These are phyloP conservation scores for Platichthys flesus DNA, from an alignment of 2,113 vertebrate genomes.

Conservation along the genomic window DNA sequence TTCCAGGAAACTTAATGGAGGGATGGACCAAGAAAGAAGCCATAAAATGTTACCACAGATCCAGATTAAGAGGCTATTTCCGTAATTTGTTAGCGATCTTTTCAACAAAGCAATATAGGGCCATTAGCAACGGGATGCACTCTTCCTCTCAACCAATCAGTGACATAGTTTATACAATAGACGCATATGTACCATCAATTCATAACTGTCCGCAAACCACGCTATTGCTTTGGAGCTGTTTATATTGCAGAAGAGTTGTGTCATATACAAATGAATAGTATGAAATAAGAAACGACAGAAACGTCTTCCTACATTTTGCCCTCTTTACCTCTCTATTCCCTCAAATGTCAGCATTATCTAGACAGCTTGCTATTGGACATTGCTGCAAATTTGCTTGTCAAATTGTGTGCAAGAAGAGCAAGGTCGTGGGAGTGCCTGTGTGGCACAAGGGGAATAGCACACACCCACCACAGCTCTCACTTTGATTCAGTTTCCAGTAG, in stretches of 20 bases:
- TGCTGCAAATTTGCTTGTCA: constrained; percentile 31
- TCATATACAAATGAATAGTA: background rate
- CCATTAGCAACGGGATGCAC: too few species aligned
- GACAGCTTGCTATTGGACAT: constrained; percentile 10
- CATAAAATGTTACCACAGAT: too few species aligned
- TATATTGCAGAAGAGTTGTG: background rate
- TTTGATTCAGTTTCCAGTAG: background rate
- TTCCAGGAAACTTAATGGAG: too few species aligned
- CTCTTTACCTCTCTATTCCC: constrained; percentile 13
- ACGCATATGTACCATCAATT: background rate
- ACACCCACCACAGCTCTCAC: constrained; percentile 11
- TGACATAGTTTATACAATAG: background rate
- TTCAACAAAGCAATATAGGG: too few species aligned
- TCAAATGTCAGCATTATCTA: constrained; percentile 38
- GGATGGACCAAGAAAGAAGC: too few species aligned
- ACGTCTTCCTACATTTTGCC: constrained; percentile 1
- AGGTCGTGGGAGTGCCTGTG: background rate
- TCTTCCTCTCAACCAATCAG: background rate
- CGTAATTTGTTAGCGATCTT: too few species aligned
- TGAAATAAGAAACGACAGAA: background rate
- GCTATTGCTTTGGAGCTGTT: background rate
- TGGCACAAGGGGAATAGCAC: background rate
- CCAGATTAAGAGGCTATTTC: too few species aligned
- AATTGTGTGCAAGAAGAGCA: background rate
- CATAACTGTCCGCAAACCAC: background rate